Evolutionary conservation across 2,113 vertebrate species (phyloP).

Genomic region (Myrmecophaga tridactyla): DNA sequence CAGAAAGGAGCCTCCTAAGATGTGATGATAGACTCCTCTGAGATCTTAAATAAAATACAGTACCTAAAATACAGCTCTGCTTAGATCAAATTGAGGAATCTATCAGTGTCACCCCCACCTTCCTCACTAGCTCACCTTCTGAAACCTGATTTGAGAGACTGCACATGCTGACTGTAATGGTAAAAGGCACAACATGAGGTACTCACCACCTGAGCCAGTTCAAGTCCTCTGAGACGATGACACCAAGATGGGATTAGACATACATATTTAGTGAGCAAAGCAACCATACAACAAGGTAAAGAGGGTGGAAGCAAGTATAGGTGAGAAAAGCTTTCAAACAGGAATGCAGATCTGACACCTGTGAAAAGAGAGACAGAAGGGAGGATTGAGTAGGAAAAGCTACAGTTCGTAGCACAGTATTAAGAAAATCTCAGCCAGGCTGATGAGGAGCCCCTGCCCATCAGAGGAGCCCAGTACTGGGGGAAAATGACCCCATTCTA

Average conservation of each 20-base stretch:
- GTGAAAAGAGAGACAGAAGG: neutral
- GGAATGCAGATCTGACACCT: neutral
- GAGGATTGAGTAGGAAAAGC: neutral
- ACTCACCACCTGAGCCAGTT: neutral
- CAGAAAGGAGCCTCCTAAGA: conserved; percentile 15
- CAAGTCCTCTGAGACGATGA: neutral
- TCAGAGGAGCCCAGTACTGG: neutral
- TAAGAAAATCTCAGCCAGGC: neutral
- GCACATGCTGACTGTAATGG: neutral
- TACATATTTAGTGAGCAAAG: neutral
- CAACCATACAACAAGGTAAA: neutral
- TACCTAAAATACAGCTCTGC: neutral
- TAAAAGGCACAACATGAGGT: neutral
- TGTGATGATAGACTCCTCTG: neutral
- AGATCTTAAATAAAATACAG: conserved; percentile 32
- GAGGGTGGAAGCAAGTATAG: neutral
- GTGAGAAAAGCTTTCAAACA: neutral
- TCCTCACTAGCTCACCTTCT: neutral
- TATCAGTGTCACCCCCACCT: neutral
- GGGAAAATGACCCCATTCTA: neutral
- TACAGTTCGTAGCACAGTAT: neutral
- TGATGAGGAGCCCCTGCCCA: neutral
- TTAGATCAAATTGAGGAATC: conserved; percentile 14
- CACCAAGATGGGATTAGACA: neutral
- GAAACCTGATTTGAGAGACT: neutral